Conservation (phyloP, 2,113 vertebrate genomes). For the Lonchura striata region DNA sequence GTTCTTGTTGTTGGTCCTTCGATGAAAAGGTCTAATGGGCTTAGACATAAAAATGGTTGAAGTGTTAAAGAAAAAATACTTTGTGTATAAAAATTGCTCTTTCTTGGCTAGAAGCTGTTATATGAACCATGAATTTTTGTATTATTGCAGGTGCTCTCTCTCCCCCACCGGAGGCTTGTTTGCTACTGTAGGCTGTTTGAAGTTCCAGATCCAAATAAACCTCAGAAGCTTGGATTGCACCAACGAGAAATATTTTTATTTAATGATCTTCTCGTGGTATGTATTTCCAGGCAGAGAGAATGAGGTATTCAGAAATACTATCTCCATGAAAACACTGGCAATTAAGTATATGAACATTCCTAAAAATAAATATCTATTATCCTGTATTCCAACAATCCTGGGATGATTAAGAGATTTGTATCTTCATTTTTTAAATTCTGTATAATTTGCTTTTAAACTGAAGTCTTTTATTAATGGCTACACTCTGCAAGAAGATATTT, state of each 20-base stretch:
- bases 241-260: conserved; percentile 98
- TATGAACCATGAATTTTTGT: neutral
- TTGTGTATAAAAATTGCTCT: neutral
- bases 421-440: neutral
- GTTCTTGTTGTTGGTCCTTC: neutral
- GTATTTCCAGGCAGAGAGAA: conserved; percentile 16
- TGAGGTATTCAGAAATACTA: neutral
- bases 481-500: neutral
- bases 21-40: neutral
- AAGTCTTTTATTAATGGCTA: neutral
- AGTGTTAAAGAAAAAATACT: neutral
- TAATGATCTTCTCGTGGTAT: conserved; percentile 96
- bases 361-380: neutral
- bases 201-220: conserved; percentile 96
- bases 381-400: neutral
- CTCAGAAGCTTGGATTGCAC: conserved; percentile 94
- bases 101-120: neutral
- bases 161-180: conserved; percentile 93
- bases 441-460: neutral
- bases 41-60: neutral
- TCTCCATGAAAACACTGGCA: neutral
- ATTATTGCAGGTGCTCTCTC: conserved; percentile 83
- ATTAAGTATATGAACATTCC: neutral
- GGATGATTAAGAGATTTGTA: neutral
- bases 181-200: conserved; percentile 98